Evolutionary conservation across 2,888 invertebrate species (phyloP).

Genomic region (Ectemnius continuus): DNA sequence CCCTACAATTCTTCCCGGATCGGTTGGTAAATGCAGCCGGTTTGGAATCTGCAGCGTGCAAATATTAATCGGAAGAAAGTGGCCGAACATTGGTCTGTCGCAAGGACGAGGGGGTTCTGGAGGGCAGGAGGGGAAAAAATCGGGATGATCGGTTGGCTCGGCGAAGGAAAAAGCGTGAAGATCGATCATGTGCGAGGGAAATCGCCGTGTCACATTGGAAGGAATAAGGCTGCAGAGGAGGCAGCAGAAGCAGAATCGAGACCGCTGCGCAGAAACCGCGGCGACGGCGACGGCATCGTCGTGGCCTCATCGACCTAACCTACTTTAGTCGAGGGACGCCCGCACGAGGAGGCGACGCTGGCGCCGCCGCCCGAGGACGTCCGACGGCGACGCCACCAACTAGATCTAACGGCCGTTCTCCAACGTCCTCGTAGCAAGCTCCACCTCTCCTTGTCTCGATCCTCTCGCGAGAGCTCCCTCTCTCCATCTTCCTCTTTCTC

Average conservation of each 20-base stretch:
- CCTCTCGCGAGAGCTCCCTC: conserved; percentile 9
- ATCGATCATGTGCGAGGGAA: conserved; percentile 51
- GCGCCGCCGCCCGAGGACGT: conserved; percentile 65
- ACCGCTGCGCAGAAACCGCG: conserved; percentile 71
- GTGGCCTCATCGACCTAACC: conserved; percentile 75
- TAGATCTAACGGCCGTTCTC: conserved; percentile 58
- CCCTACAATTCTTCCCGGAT: too few relatives aligned
- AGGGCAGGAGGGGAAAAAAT: not conserved
- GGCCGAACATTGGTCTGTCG: not conserved
- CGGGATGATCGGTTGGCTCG: not conserved
- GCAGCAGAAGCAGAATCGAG: conserved; percentile 66
- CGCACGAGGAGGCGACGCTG: conserved; percentile 59
- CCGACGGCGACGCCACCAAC: conserved; percentile 58
- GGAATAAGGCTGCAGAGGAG: conserved; percentile 39
- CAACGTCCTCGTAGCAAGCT: conserved; percentile 58
- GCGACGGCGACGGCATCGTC: conserved; percentile 58
- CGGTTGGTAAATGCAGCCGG: too few relatives aligned
- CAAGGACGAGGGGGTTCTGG: not conserved
- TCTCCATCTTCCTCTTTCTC: conserved; percentile 6
- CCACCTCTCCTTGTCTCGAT: conserved; percentile 27
- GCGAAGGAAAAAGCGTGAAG: conserved; percentile 33
- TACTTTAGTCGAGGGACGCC: conserved; percentile 68
- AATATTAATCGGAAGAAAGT: not conserved
- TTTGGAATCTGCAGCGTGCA: not conserved
- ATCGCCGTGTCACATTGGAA: conserved; percentile 41